phyloP scores from a whole-genome alignment of 1,140 invertebrate genomes.

The Heliothis virescens region DNA sequence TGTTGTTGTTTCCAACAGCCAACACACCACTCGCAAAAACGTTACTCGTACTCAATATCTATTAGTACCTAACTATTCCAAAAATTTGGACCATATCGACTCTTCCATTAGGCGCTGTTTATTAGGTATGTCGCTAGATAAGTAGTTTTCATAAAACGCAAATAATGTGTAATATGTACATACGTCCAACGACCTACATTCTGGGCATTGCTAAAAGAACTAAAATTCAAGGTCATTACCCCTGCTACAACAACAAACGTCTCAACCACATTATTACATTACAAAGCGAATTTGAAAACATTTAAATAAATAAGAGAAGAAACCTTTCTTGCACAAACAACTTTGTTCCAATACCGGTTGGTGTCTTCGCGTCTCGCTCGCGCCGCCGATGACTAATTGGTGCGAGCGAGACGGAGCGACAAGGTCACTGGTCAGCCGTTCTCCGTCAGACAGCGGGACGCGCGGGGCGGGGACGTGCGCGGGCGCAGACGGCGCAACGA shows the following conservation, averaged over 20 bases:
- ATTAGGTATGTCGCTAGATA: constrained; percentile 43
- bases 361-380: constrained; percentile 57
- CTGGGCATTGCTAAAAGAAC: constrained; percentile 61
- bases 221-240: constrained; percentile 76
- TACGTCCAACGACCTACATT: constrained; percentile 51
- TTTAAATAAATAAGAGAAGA: constrained; percentile 79
- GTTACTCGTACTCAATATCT: constrained; percentile 11
- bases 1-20: background rate
- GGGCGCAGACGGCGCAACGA: constrained; percentile 77
- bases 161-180: constrained; percentile 24
- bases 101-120: constrained; percentile 37
- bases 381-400: constrained; percentile 43
- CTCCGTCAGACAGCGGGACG: constrained; percentile 78
- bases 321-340: constrained; percentile 80
- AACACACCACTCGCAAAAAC: constrained; percentile 8
- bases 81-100: constrained; percentile 29
- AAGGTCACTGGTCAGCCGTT: constrained; percentile 84
- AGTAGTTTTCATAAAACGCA: background rate
- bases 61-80: constrained; percentile 11
- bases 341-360: constrained; percentile 75
- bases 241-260: constrained; percentile 69
- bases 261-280: constrained; percentile 66
- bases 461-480: constrained; percentile 67
- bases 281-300: constrained; percentile 79
- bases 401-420: constrained; percentile 71